A percentile compares a stretch with the other conserved stretches of the same genome.
phyloP scores from a whole-genome alignment of 2,113 vertebrate species.

The Sula dactylatra region DNA sequence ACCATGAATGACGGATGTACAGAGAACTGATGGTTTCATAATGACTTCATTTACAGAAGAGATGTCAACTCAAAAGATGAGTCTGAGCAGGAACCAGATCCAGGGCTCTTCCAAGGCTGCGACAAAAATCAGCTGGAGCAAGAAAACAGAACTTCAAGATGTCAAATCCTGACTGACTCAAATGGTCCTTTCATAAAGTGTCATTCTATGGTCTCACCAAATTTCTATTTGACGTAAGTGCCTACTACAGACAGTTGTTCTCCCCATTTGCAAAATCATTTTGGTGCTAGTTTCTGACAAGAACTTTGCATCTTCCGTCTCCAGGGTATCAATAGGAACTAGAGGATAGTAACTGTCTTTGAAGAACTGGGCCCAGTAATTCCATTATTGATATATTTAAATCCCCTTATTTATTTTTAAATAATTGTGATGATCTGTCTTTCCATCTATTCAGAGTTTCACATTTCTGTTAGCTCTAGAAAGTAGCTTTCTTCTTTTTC shows the following conservation, averaged over 20 bases:
- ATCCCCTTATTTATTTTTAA: not conserved
- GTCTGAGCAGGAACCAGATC: constrained; percentile 22
- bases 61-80: not conserved
- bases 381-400: not conserved
- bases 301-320: not conserved
- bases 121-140: not conserved
- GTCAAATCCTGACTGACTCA: not conserved
- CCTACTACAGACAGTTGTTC: not conserved
- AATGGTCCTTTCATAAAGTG: constrained; percentile 48
- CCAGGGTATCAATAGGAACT: not conserved
- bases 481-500: not conserved
- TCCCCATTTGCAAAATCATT: not conserved
- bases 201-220: not conserved
- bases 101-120: constrained; percentile 56
- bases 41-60: constrained; percentile 44
- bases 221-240: constrained; percentile 56
- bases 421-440: not conserved
- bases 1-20: not conserved
- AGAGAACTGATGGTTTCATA: not conserved
- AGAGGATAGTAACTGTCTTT: not conserved
- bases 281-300: not conserved
- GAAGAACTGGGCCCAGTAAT: not conserved
- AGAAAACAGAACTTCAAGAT: not conserved
- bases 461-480: not conserved
- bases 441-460: not conserved